Conservation (phyloP, 2,113 vertebrate species). For the Psittacula cyanocephala region DNA sequence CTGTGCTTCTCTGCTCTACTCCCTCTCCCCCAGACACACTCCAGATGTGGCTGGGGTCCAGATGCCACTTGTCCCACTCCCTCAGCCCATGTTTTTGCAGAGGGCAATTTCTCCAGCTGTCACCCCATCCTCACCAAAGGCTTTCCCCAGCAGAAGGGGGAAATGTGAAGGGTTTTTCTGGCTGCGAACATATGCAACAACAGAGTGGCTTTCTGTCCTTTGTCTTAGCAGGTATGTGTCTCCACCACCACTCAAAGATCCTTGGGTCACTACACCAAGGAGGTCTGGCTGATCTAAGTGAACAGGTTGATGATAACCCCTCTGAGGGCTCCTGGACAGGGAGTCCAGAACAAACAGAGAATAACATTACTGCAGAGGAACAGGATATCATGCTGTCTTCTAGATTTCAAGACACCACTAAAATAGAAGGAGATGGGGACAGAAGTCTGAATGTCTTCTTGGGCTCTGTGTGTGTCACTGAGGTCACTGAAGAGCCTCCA, state of each 20-base stretch:
- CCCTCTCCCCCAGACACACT: neutral
- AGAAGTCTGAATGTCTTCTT: neutral
- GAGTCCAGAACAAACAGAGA: neutral
- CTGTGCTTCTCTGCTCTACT: neutral
- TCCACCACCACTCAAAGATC: neutral
- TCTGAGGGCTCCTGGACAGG: neutral
- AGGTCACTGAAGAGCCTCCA: neutral
- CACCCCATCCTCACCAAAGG: neutral
- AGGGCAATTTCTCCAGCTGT: neutral
- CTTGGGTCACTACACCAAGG: neutral
- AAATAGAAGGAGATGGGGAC: neutral
- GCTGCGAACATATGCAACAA: neutral
- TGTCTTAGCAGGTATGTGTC: neutral
- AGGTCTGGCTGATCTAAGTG: neutral
- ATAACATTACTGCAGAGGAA: neutral
- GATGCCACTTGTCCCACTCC: neutral
- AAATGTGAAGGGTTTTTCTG: neutral
- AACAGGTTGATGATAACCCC: neutral
- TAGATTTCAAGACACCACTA: neutral
- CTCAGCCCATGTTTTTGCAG: neutral
- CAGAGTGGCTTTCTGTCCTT: neutral
- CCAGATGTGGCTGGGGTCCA: neutral
- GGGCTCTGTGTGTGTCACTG: neutral
- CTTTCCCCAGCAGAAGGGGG: neutral
- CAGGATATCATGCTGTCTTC: neutral